A percentile compares a stretch with the other conserved stretches of the same genome.
Evolutionary conservation across 35 echinoderm and acorn worm genomes (phyloP).

Genomic region (Heliocidaris erythrogramma): DNA sequence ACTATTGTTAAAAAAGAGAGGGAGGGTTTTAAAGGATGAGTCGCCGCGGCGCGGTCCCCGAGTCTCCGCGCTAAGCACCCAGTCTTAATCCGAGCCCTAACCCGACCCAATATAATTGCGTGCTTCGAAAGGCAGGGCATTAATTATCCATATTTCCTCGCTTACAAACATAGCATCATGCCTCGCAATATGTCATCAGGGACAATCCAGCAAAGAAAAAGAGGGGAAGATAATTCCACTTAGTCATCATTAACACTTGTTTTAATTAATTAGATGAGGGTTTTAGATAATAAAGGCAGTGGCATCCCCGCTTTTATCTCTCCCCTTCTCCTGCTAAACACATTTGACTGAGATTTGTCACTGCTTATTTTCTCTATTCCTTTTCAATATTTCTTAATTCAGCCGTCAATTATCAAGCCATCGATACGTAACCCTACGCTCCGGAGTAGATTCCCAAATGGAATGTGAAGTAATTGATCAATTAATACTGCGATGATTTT

Average conservation of each 20-base stretch:
- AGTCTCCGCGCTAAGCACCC: slow-evolving; percentile 33
- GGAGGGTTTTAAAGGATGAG: slow-evolving; percentile 13
- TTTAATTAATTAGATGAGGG: slow-evolving; percentile 44
- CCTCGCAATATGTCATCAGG: neutral
- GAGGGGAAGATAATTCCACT: slow-evolving; percentile 15
- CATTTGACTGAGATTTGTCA: neutral
- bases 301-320: neutral
- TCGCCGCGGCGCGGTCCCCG: neutral
- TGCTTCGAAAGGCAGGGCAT: neutral
- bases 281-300: neutral
- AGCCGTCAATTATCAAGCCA: neutral
- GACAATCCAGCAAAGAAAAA: neutral
- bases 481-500: neutral
- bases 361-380: neutral
- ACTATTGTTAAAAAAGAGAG: slow-evolving; percentile 12
- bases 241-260: slow-evolving; percentile 32
- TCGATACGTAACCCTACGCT: neutral
- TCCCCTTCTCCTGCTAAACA: neutral
- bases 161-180: neutral
- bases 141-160: slow-evolving; percentile 26
- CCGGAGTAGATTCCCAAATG: neutral
- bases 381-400: neutral
- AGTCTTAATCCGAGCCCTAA: neutral
- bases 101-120: neutral
- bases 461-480: neutral